These are phyloP conservation scores for Brachypodius melanocephalos DNA, from an alignment of 2,113 vertebrate species.

Conservation along the genomic window DNA sequence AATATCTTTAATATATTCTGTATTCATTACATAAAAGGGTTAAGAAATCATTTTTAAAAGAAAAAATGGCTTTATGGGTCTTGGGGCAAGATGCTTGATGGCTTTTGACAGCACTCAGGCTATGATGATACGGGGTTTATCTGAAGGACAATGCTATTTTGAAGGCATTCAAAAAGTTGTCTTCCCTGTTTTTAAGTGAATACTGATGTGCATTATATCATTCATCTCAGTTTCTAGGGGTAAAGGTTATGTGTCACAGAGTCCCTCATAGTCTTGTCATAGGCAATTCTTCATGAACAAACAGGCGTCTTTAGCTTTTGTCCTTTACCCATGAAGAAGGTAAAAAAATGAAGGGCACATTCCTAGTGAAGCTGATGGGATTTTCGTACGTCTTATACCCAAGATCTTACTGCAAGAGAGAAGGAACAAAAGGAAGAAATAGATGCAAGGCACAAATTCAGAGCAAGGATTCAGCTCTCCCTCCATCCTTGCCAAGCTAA, in stretches of 20 bases:
- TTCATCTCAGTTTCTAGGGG: background rate
- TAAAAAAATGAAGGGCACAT: background rate
- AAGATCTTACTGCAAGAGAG: background rate
- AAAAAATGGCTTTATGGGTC: background rate
- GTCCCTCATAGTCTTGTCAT: constrained; percentile 3
- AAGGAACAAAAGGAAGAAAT: background rate
- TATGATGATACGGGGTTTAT: background rate
- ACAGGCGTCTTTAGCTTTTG: background rate
- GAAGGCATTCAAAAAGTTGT: background rate
- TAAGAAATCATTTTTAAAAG: background rate
- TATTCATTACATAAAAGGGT: background rate
- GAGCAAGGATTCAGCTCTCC: background rate
- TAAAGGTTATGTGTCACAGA: background rate
- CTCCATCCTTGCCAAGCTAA: background rate
- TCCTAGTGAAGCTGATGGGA: background rate
- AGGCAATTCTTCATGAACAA: background rate
- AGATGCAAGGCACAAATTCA: background rate
- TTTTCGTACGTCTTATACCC: background rate
- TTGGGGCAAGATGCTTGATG: background rate
- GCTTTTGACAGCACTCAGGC: background rate
- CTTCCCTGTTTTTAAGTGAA: background rate
- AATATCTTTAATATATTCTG: background rate
- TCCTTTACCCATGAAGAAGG: background rate
- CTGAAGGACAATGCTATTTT: background rate
- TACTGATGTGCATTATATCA: background rate